A percentile compares a stretch with the other conserved stretches of the same genome.
phyloP scores from a whole-genome alignment of 2,113 vertebrate species.

The Lepidothrix coronata region DNA sequence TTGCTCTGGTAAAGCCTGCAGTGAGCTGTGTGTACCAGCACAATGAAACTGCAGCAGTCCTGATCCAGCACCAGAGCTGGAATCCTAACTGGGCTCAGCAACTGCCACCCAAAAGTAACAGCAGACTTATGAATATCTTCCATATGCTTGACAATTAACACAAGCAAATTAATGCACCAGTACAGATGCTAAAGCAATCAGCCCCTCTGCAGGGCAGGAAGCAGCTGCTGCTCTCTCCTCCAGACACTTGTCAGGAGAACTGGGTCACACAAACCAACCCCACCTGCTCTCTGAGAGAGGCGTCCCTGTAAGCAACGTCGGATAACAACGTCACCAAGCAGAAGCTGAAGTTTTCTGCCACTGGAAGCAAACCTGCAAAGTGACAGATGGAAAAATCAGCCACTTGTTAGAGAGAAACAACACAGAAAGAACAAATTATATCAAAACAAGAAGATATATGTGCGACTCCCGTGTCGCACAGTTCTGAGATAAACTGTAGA shows the following conservation, averaged over 20 bases:
- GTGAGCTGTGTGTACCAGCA: neutral
- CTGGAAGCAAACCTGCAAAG: slow-evolving; percentile 84
- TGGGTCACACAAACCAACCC: neutral
- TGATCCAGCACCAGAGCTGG: neutral
- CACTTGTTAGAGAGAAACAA: neutral
- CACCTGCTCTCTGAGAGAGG: slow-evolving; percentile 85
- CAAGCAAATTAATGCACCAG: neutral
- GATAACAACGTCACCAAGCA: slow-evolving; percentile 89
- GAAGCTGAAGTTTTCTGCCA: slow-evolving; percentile 96
- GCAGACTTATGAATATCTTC: neutral
- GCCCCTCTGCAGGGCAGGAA: neutral
- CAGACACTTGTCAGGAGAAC: neutral
- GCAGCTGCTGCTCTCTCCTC: neutral
- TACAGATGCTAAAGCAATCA: neutral
- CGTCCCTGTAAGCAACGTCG: slow-evolving; percentile 89
- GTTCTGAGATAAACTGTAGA: neutral
- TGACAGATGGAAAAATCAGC: neutral
- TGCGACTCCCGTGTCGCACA: neutral
- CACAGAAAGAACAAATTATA: neutral
- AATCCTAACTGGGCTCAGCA: neutral
- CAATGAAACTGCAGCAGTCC: neutral
- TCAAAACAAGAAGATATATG: neutral
- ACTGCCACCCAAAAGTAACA: neutral
- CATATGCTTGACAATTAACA: neutral
- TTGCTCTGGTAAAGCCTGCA: neutral